These are phyloP conservation scores for Pseudomyrmex pallidus DNA, from an alignment of 1,140 invertebrate genomes.

Conservation along the genomic window DNA sequence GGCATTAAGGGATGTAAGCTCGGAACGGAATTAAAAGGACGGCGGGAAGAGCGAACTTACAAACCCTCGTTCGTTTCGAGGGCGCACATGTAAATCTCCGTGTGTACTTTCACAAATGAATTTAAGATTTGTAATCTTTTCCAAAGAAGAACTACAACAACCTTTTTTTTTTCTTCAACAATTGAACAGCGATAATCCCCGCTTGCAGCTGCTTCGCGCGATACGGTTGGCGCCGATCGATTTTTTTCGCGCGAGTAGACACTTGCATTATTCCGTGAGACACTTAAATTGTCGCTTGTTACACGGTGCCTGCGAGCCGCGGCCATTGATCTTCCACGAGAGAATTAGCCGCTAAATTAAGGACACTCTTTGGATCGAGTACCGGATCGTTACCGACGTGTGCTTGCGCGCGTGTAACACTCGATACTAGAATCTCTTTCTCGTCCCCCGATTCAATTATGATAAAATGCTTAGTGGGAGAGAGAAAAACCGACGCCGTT, in stretches of 20 bases:
- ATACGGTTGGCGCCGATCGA: slow-evolving; percentile 38
- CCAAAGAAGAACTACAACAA: no score
- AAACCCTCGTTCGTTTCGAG: slow-evolving; percentile 22
- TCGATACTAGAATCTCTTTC: slow-evolving; percentile 50
- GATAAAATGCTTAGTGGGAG: slow-evolving; percentile 39
- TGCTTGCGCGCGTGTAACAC: slow-evolving; percentile 17
- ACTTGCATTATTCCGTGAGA: slow-evolving; percentile 43
- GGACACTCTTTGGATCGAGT: slow-evolving; percentile 33
- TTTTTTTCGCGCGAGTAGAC: slow-evolving; percentile 9
- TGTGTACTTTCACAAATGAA: not conserved
- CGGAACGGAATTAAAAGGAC: slow-evolving; percentile 35
- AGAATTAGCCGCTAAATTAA: slow-evolving; percentile 61
- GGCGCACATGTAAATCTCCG: not conserved
- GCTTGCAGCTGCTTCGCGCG: not conserved
- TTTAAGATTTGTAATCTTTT: not conserved
- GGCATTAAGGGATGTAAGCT: slow-evolving; percentile 32
- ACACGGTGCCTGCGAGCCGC: slow-evolving; percentile 37
- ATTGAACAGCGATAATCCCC: no score
- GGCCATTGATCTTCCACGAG: slow-evolving; percentile 44
- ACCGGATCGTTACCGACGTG: slow-evolving; percentile 32
- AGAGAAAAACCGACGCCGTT: slow-evolving; percentile 21
- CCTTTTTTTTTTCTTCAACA: no score
- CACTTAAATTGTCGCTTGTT: slow-evolving; percentile 63
- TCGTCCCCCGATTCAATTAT: slow-evolving; percentile 33
- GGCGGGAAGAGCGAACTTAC: not conserved